Evolutionary conservation across 2,113 vertebrate genomes (phyloP), one percentile per base, ranked within the genome.

Genomic region (Ceyx margarethae): DNA sequence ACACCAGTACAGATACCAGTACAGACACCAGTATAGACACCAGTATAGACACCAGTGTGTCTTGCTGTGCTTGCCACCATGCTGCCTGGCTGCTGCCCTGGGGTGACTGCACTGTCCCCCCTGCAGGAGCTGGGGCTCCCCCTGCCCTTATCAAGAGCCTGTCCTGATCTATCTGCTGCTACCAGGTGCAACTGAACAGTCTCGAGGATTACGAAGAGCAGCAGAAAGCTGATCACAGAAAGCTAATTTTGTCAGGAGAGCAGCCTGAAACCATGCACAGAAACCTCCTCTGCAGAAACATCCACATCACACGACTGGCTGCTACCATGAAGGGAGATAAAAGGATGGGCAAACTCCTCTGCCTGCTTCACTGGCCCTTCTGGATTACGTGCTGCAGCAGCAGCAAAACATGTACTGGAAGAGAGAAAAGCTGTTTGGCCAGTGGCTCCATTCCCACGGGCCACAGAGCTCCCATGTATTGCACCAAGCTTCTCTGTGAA

Each of bases 1-100:
- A 37, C 37, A 37, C 37, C 37, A 37, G 37, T 37, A 37, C 37
- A 37, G 37, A 37, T 10, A 37, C 37, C 37, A 10, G 37, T 37
- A 37, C 37, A 37, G 37, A 37, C 37, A 37, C 37, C 37, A 37
- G 37, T 37, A 37, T 37, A 37, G 37, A 37, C 37, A 37, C 37
- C 37, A 37, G 37, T 37, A 37, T 10, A 37, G 54, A 85, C 46
- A 73, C n/a, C 6, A 40, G 3, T 35, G 65, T 40, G 25, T 51
- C 46, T 78, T 0, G 0, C 25, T 15, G 26, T 15, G 28, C 22
- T 48, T 72, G 15, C 43, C n/a, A 60, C 40, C 11, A 5, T n/a
- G 35, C 35, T 89, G n/a, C 31, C 21, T 56, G 53, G 25, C 42
- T 68, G 22, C 58, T 85, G 62, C 37, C 46, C 16, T 71, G 15